Evolutionary conservation across 2,113 vertebrate species (phyloP).

Genomic region (Arizona elegans): DNA sequence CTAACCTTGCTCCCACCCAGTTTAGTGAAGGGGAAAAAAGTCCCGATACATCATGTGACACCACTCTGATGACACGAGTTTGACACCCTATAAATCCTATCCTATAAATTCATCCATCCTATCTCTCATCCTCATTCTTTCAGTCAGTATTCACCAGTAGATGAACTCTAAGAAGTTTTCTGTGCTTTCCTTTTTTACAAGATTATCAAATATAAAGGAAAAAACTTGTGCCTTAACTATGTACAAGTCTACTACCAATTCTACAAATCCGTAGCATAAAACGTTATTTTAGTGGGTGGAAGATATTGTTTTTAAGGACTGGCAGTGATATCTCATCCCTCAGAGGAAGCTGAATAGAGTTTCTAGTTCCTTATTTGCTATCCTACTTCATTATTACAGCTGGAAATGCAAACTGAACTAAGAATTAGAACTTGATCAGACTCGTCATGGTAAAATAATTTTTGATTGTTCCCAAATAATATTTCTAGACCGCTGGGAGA

Average conservation of each 20-base stretch:
- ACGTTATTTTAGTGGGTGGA: neutral
- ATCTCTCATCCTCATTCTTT: neutral
- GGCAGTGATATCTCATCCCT: neutral
- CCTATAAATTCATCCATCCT: neutral
- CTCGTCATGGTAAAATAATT: neutral
- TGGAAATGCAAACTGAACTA: neutral
- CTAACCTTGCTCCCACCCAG: too few species aligned
- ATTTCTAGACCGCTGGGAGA: neutral
- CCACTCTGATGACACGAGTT: too few species aligned
- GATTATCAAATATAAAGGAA: neutral
- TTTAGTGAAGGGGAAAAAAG: too few species aligned
- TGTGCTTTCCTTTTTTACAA: neutral
- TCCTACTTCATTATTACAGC: neutral
- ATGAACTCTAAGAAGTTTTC: neutral
- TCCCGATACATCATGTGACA: too few species aligned
- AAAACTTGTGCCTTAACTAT: neutral
- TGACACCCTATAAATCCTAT: too few species aligned
- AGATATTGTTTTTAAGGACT: neutral
- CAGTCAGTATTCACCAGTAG: neutral
- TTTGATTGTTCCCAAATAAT: neutral
- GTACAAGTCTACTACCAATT: neutral
- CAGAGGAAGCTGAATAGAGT: neutral
- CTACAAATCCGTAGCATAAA: neutral
- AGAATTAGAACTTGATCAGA: neutral
- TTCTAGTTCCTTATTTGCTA: neutral